These are phyloP conservation scores for Erebia ligea DNA, from an alignment of 2,888 invertebrate genomes.

Conservation along the genomic window DNA sequence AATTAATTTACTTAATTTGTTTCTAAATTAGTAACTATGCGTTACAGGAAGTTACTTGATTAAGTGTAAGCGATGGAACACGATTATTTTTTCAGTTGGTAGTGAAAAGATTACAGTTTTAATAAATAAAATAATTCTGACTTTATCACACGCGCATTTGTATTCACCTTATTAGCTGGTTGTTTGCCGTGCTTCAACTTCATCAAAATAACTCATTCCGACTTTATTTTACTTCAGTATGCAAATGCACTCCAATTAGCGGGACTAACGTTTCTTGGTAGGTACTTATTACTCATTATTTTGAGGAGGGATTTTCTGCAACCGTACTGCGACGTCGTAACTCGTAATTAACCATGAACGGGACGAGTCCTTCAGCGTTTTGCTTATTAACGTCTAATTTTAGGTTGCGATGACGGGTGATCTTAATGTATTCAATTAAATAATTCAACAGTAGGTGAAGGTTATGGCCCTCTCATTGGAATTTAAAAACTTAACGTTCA, in stretches of 20 bases:
- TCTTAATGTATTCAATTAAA: slow-evolving; percentile 81
- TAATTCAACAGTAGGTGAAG: slow-evolving; percentile 80
- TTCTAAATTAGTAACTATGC: too few species aligned
- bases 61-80: neutral
- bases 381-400: slow-evolving; percentile 81
- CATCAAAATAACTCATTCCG: slow-evolving; percentile 73
- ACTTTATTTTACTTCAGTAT: slow-evolving; percentile 75
- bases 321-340: slow-evolving; percentile 64
- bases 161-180: slow-evolving; percentile 47
- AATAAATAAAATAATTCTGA: neutral
- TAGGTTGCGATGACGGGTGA: slow-evolving; percentile 67
- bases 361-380: slow-evolving; percentile 69
- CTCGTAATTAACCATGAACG: slow-evolving; percentile 76
- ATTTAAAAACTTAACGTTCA: slow-evolving; percentile 81
- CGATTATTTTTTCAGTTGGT: neutral
- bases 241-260: slow-evolving; percentile 81
- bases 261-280: slow-evolving; percentile 71
- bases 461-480: slow-evolving; percentile 77
- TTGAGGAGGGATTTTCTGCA: slow-evolving; percentile 69
- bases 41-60: neutral
- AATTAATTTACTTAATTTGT: too few species aligned
- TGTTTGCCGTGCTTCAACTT: slow-evolving; percentile 62
- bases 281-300: slow-evolving; percentile 79
- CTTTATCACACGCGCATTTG: slow-evolving; percentile 7
- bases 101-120: neutral